phyloP scores from a whole-genome alignment of 2,888 invertebrate genomes.

The Phortica okadai region DNA sequence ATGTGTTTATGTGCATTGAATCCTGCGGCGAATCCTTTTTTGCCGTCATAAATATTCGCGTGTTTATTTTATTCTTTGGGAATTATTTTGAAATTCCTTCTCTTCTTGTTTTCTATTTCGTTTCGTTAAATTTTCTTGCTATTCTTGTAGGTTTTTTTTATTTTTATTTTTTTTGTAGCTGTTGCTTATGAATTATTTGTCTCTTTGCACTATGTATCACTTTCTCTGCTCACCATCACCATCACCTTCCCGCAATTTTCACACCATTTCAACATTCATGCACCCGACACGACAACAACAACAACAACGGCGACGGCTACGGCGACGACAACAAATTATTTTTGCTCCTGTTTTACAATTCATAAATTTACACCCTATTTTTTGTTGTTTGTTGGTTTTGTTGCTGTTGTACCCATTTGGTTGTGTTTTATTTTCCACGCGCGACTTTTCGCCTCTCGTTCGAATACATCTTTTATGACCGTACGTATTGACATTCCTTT shows the following conservation, averaged over 20 bases:
- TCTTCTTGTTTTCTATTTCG: not conserved
- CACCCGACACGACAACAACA: too few species aligned
- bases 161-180: not conserved
- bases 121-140: not conserved
- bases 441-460: too few species aligned
- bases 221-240: not conserved
- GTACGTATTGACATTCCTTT: too few species aligned
- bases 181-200: conserved; percentile 16
- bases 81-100: not conserved
- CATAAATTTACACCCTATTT: not conserved
- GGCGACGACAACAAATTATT: not conserved
- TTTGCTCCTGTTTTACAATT: not conserved
- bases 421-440: too few species aligned
- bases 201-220: conserved; percentile 5
- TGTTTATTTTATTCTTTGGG: conserved; percentile 8
- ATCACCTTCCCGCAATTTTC: not conserved
- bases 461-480: too few species aligned
- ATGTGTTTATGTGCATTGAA: not conserved
- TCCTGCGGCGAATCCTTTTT: conserved; percentile 8
- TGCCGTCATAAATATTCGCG: conserved; percentile 14
- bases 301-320: not conserved
- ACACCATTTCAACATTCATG: not conserved
- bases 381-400: not conserved
- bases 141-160: not conserved
- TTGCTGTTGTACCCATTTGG: too few species aligned